Evolutionary conservation across 2,797 vertebrate species (phyloP).

Genomic region (Kryptopterus vitreolus): DNA sequence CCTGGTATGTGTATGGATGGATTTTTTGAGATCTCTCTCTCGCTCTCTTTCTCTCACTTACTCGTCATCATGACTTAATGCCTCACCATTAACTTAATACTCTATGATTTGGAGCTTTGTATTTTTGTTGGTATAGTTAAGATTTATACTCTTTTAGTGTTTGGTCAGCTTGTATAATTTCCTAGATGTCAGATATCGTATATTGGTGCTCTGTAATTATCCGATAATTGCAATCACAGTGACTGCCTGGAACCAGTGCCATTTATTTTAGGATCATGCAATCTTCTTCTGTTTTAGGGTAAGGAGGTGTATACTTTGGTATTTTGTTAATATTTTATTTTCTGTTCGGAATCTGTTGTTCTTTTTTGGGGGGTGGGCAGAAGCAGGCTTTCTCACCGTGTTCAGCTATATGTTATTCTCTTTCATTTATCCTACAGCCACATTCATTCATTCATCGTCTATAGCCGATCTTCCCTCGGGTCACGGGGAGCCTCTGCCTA

Average conservation of each 20-base stretch:
- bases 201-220: slow-evolving; percentile 23
- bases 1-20: background rate
- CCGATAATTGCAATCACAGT: slow-evolving; percentile 19
- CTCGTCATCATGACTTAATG: background rate
- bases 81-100: slow-evolving; percentile 14
- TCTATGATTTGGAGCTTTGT: background rate
- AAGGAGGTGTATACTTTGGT: background rate
- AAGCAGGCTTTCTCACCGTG: background rate
- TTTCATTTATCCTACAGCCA: background rate
- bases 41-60: background rate
- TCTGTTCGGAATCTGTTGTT: slow-evolving; percentile 7
- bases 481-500: too few relatives aligned
- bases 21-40: background rate
- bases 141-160: background rate
- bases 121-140: background rate
- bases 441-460: too few relatives aligned
- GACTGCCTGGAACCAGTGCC: slow-evolving; percentile 18
- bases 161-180: slow-evolving; percentile 14
- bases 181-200: slow-evolving; percentile 20
- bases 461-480: too few relatives aligned
- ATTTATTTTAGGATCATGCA: slow-evolving; percentile 24
- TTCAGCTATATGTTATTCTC: background rate
- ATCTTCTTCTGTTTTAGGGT: slow-evolving; percentile 20
- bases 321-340: background rate
- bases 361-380: background rate